Percentiles rank a stretch among this genome's conserved stretches.
Evolutionary conservation across 37 sponge, comb jelly and placozoan genomes (phyloP).

Genomic region (Oopsacas minuta): DNA sequence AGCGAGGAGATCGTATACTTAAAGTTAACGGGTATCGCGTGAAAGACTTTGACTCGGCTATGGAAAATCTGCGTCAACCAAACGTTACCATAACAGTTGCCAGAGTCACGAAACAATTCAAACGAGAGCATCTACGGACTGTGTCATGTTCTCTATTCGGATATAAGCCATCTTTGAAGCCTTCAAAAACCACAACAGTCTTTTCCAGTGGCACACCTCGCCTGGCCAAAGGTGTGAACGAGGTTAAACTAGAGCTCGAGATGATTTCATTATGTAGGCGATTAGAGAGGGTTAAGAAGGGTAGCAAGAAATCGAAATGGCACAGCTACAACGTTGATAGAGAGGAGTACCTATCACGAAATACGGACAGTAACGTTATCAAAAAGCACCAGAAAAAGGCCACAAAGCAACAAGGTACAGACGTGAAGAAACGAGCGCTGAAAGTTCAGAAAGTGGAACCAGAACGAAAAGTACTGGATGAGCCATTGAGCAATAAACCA

Average conservation of each 20-base stretch:
- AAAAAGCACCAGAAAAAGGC: not conserved
- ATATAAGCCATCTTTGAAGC: not conserved
- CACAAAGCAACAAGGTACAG: not conserved
- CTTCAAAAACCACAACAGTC: not conserved
- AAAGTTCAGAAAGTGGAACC: not conserved
- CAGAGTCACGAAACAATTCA: not conserved
- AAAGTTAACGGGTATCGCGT: conserved; percentile 7
- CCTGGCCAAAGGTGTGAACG: not conserved
- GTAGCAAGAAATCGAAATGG: not conserved
- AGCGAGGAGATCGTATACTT: not conserved
- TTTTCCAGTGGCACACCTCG: not conserved
- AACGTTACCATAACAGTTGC: not conserved
- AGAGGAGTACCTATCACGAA: not conserved
- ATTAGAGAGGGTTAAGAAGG: not conserved
- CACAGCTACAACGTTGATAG: not conserved
- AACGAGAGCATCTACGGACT: not conserved
- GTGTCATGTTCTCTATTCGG: not conserved
- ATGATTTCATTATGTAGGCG: not conserved
- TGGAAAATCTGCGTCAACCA: not conserved
- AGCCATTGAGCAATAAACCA: not conserved
- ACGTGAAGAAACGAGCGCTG: not conserved
- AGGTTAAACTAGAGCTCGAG: not conserved
- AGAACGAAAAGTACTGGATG: not conserved
- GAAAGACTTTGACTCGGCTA: not conserved
- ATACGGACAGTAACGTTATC: not conserved